Conservation (phyloP, 1,140 invertebrate species). For the Hyles vespertilio region DNA sequence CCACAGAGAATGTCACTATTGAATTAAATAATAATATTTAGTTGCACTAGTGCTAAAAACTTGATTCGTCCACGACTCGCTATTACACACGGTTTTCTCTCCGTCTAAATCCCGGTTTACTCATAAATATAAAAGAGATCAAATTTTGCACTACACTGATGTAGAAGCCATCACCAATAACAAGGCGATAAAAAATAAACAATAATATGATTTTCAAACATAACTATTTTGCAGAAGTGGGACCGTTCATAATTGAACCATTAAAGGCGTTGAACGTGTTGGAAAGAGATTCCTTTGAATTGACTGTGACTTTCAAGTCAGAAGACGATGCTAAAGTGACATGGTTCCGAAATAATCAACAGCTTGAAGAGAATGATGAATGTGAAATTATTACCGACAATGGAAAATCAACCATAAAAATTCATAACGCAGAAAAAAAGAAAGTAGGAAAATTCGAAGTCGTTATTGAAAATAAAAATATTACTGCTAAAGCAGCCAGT, state of each 20-base stretch:
- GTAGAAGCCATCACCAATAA: too few relatives aligned
- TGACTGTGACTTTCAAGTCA: conserved; percentile 82
- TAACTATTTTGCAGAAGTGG: conserved; percentile 60
- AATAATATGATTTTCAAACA: neutral
- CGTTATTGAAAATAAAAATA: conserved; percentile 82
- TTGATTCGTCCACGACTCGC: too few relatives aligned
- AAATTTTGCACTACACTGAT: too few relatives aligned
- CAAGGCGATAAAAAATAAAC: neutral
- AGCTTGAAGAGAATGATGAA: conserved; percentile 83
- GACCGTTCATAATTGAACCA: conserved; percentile 56
- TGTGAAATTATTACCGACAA: conserved; percentile 80
- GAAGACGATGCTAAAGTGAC: conserved; percentile 83
- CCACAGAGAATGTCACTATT: too few relatives aligned
- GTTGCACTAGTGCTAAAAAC: too few relatives aligned
- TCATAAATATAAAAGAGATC: too few relatives aligned
- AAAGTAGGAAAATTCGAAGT: conserved; percentile 92
- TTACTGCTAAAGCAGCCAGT: conserved; percentile 86
- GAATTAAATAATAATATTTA: too few relatives aligned
- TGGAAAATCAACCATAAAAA: conserved; percentile 81
- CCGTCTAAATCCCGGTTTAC: too few relatives aligned
- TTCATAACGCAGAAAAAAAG: conserved; percentile 83
- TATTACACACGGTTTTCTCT: too few relatives aligned
- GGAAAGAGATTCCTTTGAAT: conserved; percentile 52
- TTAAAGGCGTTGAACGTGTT: conserved; percentile 53
- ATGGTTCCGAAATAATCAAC: conserved; percentile 93